A percentile compares a stretch with the other conserved stretches of the same genome.
These are phyloP conservation scores for Dicyrtoma fusca DNA, from an alignment of 2,888 invertebrate species.

Conservation along the genomic window DNA sequence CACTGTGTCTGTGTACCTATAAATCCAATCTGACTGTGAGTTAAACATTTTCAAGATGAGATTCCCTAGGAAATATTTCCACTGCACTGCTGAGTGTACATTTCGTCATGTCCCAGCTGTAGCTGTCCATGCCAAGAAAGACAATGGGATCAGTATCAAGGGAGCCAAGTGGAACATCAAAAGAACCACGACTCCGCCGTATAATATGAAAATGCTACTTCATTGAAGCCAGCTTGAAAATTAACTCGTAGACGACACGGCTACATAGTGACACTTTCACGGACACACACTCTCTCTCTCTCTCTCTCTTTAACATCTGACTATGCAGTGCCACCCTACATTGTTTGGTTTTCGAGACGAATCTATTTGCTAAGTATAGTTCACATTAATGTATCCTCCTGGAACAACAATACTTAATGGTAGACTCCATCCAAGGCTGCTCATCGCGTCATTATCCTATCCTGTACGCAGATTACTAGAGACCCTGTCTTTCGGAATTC, in stretches of 20 bases:
- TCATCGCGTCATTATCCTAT: not conserved
- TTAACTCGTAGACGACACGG: slow-evolving; percentile 3
- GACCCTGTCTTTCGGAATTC: not conserved
- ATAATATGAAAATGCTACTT: not conserved
- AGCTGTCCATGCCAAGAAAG: slow-evolving; percentile 27
- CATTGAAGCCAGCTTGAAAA: not conserved
- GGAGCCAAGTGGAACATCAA: slow-evolving; percentile 9
- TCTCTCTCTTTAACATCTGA: not conserved
- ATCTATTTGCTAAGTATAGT: too few relatives aligned
- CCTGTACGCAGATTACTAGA: not conserved
- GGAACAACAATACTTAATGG: too few relatives aligned
- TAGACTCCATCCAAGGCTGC: too few relatives aligned
- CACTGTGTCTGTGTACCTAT: too few relatives aligned
- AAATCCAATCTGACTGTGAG: too few relatives aligned
- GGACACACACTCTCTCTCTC: not conserved
- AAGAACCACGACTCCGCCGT: slow-evolving; percentile 8
- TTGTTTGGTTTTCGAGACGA: too few relatives aligned
- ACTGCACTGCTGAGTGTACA: slow-evolving; percentile 8
- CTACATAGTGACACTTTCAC: not conserved
- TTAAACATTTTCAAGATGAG: too few relatives aligned
- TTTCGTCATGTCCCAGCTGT: slow-evolving; percentile 27
- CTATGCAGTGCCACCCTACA: too few relatives aligned
- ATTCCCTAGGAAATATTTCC: not conserved
- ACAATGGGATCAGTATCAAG: slow-evolving; percentile 23
- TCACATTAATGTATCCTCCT: too few relatives aligned